Base-by-base conservation (phyloP, 2,888 invertebrate species). In the Calephelis perditalis region DNA sequence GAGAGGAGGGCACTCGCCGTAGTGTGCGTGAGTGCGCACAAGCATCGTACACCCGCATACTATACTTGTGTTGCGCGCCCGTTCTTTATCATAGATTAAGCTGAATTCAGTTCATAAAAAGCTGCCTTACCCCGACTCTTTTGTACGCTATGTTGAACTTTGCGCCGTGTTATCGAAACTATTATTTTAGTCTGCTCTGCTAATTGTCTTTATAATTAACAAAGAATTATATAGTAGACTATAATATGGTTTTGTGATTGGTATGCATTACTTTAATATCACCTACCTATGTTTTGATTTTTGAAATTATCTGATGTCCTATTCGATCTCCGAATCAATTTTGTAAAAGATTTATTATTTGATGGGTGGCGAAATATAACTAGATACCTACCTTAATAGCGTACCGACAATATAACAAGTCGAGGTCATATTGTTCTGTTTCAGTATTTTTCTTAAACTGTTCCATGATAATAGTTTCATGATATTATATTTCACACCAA, bases 111-210 rank as follows among this genome's bases (percentile, higher is more conserved):
- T 78, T 82, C 79, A 83, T 85, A 86, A 86, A 87, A 89, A 83
- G 83, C 73, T 75, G 78, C 79, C 79, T 81, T 77, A 79, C 81
- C 79, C 75, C 75, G 74, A 71, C 76, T 74, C 80, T 86, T 52
- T 88, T 86, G 84, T 84, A 84, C 84, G 78, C 81, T 82, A 83
- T 81, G 78, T 76, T 79, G 75, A 82, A 84, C 82, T 84, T 82
- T 74, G 80, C 79, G 78, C 75, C 80, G 77, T 77, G 79, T 71
- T 73, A 73, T 74, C 71, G 69, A 73, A 78, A 76, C 73, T 72
- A 74, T 78, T 82, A 70, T 75, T 74, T 75, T 76, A 73, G 71
- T 78, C 73, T 65, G 73, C 68, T 65, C 69, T 62, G 72, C 68
- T 76, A 72, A 79, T 80, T 78, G 76, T 70, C 79, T 78, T 80